Evolutionary conservation across 2,113 vertebrate genomes (phyloP), one percentile per base, ranked within the genome.

Genomic region (Mormyrus lacerda): DNA sequence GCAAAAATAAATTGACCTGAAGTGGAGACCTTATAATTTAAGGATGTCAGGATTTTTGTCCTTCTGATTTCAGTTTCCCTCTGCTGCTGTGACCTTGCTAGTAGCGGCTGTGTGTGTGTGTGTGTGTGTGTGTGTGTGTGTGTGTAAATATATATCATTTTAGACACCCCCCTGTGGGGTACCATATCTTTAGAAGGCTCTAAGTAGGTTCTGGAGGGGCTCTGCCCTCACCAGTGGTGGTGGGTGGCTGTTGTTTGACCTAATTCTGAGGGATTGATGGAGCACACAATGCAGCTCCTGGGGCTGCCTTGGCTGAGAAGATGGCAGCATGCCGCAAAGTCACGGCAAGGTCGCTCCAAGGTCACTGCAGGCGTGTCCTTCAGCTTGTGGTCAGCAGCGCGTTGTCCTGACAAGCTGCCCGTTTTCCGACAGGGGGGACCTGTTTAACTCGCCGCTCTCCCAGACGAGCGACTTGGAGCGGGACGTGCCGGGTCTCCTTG

Each of bases 371-470:
- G 45, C 21, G 15, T n/a, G 19, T 24, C 82, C 39, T 84, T n/a
- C 42, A 45, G 44, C 44, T 47, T n/a, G 39, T 1, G 5, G 82
- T 47, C 15, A 0, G 76, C 42, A 31, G n/a, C 0, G 10, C 27
- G 27, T 10, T 4, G 9, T 69, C n/a, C 61, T 69, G 61, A 69
- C 61, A 6, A 84, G 35, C 21, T 27, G 11, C 15, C 21, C 0
- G 2, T 85, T 13, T 89, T 45, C 51, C 53, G 94, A 89, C 92
- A 97, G 97, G 93, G 95, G 90, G 13, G 94, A 94, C 85, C 93
- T 93, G 55, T 95, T 96, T 9, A 85, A 91, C 91, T 96, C 96
- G 44, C 94, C 95, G 90, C 93, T 87, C 76, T 87, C 90, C 45
- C 93, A 95, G 90, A 93, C 92, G 4, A 91, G 92, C 8, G 91